Conservation (phyloP, 2,797 vertebrate species). For the Okamejei kenojei region DNA sequence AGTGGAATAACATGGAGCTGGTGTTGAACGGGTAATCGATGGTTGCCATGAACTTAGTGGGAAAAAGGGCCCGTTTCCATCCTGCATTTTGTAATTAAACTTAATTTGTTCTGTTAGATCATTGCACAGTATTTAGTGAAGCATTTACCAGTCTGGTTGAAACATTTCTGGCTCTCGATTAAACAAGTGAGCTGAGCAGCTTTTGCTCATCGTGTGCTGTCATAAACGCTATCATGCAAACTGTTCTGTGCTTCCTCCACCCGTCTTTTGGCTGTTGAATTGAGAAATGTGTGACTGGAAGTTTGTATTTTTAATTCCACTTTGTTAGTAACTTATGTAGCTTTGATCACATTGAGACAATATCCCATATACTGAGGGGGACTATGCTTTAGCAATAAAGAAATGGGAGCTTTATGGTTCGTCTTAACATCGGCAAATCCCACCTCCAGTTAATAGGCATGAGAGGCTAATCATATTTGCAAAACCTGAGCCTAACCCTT, state of each 20-base stretch:
- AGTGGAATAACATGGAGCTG: too few relatives aligned
- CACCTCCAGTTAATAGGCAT: not conserved
- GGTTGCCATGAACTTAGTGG: too few relatives aligned
- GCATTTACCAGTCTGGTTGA: too few relatives aligned
- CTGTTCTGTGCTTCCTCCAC: not conserved
- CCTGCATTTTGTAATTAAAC: too few relatives aligned
- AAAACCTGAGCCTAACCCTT: not conserved
- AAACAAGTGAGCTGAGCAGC: not conserved
- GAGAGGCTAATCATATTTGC: not conserved
- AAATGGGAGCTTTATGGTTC: not conserved
- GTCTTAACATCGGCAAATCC: not conserved
- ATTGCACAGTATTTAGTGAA: not conserved
- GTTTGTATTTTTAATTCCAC: not conserved
- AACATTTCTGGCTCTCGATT: not conserved
- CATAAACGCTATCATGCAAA: not conserved
- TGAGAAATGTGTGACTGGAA: not conserved
- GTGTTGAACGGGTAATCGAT: too few relatives aligned
- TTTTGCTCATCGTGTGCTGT: not conserved
- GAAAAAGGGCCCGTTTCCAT: too few relatives aligned
- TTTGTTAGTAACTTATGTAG: not conserved
- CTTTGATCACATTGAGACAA: not conserved
- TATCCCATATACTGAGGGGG: not conserved
- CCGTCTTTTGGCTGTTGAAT: not conserved
- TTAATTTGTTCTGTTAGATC: not conserved
- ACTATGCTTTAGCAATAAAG: not conserved